phyloP scores from a whole-genome alignment of 2,113 vertebrate genomes.

The Boulengeromyrus knoepffleri region DNA sequence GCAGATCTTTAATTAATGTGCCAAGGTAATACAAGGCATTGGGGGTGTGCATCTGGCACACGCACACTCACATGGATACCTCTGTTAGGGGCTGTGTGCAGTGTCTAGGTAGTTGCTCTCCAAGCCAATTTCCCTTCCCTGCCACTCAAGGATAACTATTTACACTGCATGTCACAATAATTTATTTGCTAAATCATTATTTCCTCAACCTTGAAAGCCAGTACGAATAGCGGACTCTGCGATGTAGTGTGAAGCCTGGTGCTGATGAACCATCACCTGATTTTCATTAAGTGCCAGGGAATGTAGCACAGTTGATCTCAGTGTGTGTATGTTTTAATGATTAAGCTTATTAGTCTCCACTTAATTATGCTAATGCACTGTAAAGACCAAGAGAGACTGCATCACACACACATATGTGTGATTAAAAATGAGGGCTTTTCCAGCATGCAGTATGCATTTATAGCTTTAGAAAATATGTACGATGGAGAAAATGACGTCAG shows the following conservation, averaged over 20 bases:
- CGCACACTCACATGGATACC: slow-evolving; percentile 35
- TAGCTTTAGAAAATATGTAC: not conserved
- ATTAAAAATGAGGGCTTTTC: not conserved
- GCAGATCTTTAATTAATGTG: slow-evolving; percentile 45
- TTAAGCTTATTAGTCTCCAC: not conserved
- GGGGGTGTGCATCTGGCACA: slow-evolving; percentile 40
- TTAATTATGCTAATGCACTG: not conserved
- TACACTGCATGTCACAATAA: slow-evolving; percentile 42
- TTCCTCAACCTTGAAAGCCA: slow-evolving; percentile 17
- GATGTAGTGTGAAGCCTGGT: not conserved
- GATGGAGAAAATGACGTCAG: not conserved
- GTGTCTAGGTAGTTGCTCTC: slow-evolving; percentile 21
- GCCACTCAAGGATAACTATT: slow-evolving; percentile 41
- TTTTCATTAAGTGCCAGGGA: not conserved
- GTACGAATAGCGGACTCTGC: slow-evolving; percentile 33
- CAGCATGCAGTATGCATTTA: not conserved
- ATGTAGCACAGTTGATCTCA: not conserved
- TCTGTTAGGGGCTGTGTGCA: slow-evolving; percentile 26
- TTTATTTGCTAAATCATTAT: slow-evolving; percentile 27
- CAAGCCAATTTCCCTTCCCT: slow-evolving; percentile 47
- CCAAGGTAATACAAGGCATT: slow-evolving; percentile 41
- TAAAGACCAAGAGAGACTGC: not conserved
- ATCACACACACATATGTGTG: not conserved
- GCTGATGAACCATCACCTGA: not conserved
- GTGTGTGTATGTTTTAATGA: not conserved